Conservation (phyloP, 2,113 vertebrate genomes). For the Halcyon malimbica region DNA sequence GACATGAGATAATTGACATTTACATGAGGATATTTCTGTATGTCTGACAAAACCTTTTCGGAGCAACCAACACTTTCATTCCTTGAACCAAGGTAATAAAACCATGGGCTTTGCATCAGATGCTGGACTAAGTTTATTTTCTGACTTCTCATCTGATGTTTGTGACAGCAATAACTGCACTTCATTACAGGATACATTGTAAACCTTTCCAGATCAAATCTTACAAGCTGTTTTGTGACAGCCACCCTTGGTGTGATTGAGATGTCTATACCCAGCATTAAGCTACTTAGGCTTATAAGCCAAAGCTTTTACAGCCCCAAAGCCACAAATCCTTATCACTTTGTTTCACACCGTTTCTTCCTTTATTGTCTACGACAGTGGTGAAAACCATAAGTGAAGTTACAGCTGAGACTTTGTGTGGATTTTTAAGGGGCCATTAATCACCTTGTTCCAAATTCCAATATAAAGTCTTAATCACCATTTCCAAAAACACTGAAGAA, state of each 20-base stretch:
- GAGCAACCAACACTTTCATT: neutral
- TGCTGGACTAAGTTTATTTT: neutral
- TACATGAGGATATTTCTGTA: neutral
- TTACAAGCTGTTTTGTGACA: conserved; percentile 1
- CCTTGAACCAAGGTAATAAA: neutral
- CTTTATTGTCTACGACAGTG: neutral
- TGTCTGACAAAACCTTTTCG: neutral
- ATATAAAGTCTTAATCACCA: neutral
- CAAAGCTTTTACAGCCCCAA: conserved; percentile 5
- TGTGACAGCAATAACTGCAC: neutral
- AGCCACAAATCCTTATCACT: conserved; percentile 28
- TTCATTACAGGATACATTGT: neutral
- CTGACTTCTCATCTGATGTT: neutral
- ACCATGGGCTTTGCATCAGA: neutral
- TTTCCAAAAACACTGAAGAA: neutral
- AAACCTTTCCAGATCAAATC: neutral
- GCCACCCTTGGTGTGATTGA: neutral
- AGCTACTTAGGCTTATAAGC: conserved; percentile 33
- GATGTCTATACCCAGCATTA: conserved; percentile 27
- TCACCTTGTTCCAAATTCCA: neutral
- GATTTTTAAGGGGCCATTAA: neutral
- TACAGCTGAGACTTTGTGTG: neutral
- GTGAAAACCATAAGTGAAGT: neutral
- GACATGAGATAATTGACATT: neutral
- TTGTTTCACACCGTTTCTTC: conserved; percentile 1